These are phyloP conservation scores for Entomobrya proxima DNA, from an alignment of 2,888 invertebrate species.

Conservation along the genomic window DNA sequence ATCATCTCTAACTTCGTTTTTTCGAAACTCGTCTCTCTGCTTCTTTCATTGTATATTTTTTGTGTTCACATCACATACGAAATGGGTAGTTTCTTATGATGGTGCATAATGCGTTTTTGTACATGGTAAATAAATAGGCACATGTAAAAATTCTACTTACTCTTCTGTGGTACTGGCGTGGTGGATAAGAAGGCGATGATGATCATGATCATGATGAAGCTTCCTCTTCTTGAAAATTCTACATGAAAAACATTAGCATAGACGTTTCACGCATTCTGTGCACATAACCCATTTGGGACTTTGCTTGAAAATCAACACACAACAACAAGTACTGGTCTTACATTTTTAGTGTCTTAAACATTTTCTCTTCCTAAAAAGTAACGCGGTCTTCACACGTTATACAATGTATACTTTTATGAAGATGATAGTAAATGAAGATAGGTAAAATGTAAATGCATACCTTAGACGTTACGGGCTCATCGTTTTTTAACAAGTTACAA, in stretches of 20 bases:
- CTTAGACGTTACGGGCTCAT: background rate
- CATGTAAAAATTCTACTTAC: background rate
- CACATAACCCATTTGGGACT: background rate
- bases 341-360: background rate
- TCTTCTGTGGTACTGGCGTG: background rate
- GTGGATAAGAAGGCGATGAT: background rate
- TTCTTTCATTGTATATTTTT: slow-evolving; percentile 8
- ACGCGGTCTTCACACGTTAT: slow-evolving; percentile 10
- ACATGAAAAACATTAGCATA: slow-evolving; percentile 32
- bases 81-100: background rate
- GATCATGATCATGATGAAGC: background rate
- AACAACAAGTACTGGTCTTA: slow-evolving; percentile 40
- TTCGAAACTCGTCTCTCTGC: slow-evolving; percentile 39
- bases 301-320: slow-evolving; percentile 15
- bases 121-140: background rate
- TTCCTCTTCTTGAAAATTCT: slow-evolving; percentile 30
- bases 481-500: slow-evolving; percentile 19
- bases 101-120: background rate
- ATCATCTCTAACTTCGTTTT: background rate
- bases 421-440: background rate
- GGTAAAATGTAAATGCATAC: slow-evolving; percentile 9
- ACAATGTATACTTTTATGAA: background rate
- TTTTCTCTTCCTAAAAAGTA: slow-evolving; percentile 20
- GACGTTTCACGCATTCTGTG: slow-evolving; percentile 14
- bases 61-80: background rate